These are phyloP conservation scores for Pyrrhura leucotis DNA, from an alignment of 2,797 vertebrate genomes.

Conservation along the genomic window DNA sequence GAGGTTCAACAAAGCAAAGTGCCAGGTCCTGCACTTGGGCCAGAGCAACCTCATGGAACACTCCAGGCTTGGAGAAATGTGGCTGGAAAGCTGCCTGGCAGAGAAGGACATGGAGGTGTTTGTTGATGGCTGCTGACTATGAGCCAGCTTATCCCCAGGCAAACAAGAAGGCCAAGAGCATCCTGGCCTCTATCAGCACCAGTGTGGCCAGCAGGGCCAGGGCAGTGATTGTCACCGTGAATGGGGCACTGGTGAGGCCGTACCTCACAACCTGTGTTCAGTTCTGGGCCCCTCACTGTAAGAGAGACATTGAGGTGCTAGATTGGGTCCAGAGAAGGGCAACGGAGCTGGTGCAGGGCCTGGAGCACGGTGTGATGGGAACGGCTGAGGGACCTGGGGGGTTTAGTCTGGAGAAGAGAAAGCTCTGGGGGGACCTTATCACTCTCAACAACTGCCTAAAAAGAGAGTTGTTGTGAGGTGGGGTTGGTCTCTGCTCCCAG, in stretches of 20 bases:
- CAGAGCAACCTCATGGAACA: background rate
- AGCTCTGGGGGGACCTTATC: background rate
- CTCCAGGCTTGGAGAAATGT: background rate
- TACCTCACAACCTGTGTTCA: background rate
- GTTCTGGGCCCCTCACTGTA: background rate
- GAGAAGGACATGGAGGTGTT: background rate
- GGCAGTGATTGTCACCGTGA: background rate
- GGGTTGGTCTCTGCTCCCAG: background rate
- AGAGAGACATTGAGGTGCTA: background rate
- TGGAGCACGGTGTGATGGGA: background rate
- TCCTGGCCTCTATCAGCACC: background rate
- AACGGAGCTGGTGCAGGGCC: background rate
- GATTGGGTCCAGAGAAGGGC: background rate
- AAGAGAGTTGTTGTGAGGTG: background rate
- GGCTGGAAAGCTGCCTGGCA: background rate
- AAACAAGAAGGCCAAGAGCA: background rate
- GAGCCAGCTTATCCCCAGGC: background rate
- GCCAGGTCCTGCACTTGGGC: background rate
- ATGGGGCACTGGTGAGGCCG: background rate
- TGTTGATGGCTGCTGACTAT: background rate
- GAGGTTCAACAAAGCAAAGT: background rate
- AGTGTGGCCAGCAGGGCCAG: background rate
- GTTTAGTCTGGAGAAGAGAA: background rate
- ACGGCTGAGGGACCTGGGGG: background rate
- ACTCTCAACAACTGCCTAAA: background rate